Base-by-base conservation (phyloP, 2,797 vertebrate species). In the Astyanax mexicanus region DNA sequence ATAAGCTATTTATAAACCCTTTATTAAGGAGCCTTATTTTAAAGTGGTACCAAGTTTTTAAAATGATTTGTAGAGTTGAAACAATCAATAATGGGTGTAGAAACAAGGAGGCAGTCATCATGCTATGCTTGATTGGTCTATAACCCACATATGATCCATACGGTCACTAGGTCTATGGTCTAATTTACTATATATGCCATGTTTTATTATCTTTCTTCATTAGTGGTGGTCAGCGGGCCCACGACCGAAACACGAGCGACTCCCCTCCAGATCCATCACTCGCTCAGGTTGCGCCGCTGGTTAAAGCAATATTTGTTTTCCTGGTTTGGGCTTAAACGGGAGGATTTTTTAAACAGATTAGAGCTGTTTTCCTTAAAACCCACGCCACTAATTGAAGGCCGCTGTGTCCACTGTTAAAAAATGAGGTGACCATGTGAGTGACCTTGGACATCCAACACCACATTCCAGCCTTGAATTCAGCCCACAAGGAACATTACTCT, bases 291-390 rank as follows among this genome's bases (percentile, higher is more conserved):
- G 19, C 21, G 15, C 55, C 49, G 38, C 49, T 71, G 65, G 45
- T 76, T 78, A 61, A 69, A 79, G 69, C 49, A 83, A 81, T 68
- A 77, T 81, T 80, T 74, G 55, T 21, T 0, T 66, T 79, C 38
- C 62, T 66, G 73, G 73, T 17, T 51, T 17, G 29, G 78, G 61
- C 38, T 61, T 12, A 61, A 51, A 71, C 47, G n/a, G 77, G 40
- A 69, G 55, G 38, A 42, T 65, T 52, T 65, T n/a, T 44, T 37
- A 49, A 45, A 62, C 60, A 77, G 58, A 77, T 74, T 58, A 61
- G 45, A 40, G 21, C 38, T 67, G 54, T 72, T 81, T 81, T 79
- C 10, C 9, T 45, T 75, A 44, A 57, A 55, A 29, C 35, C 42
- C 51, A 6, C 3, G 21, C 21, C 38, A 12, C 37, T 77, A 69